Percentiles rank a stretch among this genome's conserved stretches.
phyloP scores from a whole-genome alignment of 2,888 invertebrate species.

The Ptilodon capucinus region DNA sequence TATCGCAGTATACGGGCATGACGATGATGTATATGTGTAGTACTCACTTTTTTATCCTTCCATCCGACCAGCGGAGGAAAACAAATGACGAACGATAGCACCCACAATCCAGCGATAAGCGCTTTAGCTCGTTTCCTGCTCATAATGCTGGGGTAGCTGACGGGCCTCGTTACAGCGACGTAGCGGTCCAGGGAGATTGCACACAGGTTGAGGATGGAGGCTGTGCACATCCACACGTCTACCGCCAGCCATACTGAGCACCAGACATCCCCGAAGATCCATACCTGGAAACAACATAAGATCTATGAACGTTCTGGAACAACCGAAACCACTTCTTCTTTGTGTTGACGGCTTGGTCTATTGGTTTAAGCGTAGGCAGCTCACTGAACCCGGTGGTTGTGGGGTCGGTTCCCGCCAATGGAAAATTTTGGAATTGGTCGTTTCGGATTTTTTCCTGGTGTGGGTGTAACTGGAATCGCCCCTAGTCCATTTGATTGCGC shows the following conservation, averaged over 20 bases:
- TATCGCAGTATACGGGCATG: too few relatives aligned
- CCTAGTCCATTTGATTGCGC: too few relatives aligned
- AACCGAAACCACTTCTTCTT: too few relatives aligned
- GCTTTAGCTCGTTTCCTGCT: slow-evolving; percentile 92
- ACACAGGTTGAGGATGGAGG: slow-evolving; percentile 97
- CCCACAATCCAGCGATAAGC: slow-evolving; percentile 96
- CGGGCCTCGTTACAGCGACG: slow-evolving; percentile 97
- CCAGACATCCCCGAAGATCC: slow-evolving; percentile 98
- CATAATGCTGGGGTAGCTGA: slow-evolving; percentile 97
- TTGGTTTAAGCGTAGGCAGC: too few relatives aligned
- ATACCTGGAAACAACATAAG: slow-evolving; percentile 85
- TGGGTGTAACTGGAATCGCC: too few relatives aligned
- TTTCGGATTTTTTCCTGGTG: too few relatives aligned
- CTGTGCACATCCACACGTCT: slow-evolving; percentile 99
- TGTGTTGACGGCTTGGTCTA: too few relatives aligned
- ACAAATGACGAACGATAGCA: slow-evolving; percentile 97
- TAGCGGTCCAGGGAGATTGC: slow-evolving; percentile 97
- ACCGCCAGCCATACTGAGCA: slow-evolving; percentile 98
- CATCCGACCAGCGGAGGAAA: slow-evolving; percentile 97
- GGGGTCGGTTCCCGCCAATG: too few relatives aligned
- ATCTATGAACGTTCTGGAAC: too few relatives aligned
- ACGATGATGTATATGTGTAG: too few relatives aligned
- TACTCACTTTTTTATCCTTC: slow-evolving; percentile 85
- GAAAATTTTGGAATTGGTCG: too few relatives aligned
- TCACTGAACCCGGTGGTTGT: too few relatives aligned